Percentiles rank a stretch among this genome's conserved stretches.
phyloP scores from a whole-genome alignment of 2,888 invertebrate genomes.

The Subacronicta megacephala region DNA sequence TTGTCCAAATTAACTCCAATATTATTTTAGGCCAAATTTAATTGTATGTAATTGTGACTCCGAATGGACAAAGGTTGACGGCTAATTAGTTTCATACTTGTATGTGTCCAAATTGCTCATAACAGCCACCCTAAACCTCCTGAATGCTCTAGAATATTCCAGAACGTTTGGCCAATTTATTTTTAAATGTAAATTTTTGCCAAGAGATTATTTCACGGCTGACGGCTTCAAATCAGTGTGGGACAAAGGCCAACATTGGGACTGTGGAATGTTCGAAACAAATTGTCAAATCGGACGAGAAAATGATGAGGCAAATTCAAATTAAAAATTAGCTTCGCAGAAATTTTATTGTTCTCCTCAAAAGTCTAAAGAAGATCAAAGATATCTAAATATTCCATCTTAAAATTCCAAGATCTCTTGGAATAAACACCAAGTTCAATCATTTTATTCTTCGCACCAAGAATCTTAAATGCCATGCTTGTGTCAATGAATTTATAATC shows the following conservation, averaged over 20 bases:
- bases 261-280: constrained; percentile 40
- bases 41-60: constrained; percentile 67
- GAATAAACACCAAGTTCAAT: constrained; percentile 27
- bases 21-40: constrained; percentile 72
- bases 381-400: constrained; percentile 29
- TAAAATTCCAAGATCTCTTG: constrained; percentile 18
- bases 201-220: constrained; percentile 40
- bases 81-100: constrained; percentile 53
- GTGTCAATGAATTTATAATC: constrained; percentile 50
- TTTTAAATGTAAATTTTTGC: constrained; percentile 39
- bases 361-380: constrained; percentile 46
- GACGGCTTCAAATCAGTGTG: constrained; percentile 41
- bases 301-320: constrained; percentile 37
- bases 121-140: constrained; percentile 19
- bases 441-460: constrained; percentile 42
- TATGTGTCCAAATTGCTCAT: constrained; percentile 48
- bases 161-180: constrained; percentile 37
- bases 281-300: constrained; percentile 43
- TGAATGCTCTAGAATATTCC: constrained; percentile 9
- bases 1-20: constrained; percentile 66
- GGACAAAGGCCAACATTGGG: constrained; percentile 39
- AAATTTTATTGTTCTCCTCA: constrained; percentile 39
- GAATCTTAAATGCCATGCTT: constrained; percentile 34
- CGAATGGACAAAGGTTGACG: constrained; percentile 60
- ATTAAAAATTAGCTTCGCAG: constrained; percentile 45